Base-by-base conservation (phyloP, 2,888 invertebrate genomes). In the Drosophila prolongata region DNA sequence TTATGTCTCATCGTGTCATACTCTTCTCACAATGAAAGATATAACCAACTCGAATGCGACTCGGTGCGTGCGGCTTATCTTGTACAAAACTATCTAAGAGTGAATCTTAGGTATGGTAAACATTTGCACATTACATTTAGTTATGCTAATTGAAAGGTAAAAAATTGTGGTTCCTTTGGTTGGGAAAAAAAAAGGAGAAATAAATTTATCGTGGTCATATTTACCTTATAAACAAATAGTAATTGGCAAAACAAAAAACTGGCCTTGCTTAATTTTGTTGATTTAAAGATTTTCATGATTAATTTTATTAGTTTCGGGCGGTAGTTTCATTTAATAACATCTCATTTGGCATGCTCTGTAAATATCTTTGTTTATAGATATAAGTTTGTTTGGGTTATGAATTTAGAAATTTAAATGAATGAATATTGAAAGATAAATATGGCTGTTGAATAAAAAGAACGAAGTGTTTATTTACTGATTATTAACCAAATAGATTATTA, bases 51-150 rank as follows among this genome's bases (percentile, higher is more conserved):
- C 9, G 8, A 30, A 30, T 30, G 30, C 30, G 2, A 30, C 30
- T 8, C 8, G 42, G 47, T 62, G 62, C 47, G 62, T 62, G 61
- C 24, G 34, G 46, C 47, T 47, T 57, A 62, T 57, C 56, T 34
- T 56, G 46, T 44, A 19, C 13, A 37, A 35, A 35, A 16, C 24
- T 38, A 61, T 61, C 38, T 13, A 10, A 9, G 16, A 27, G 16
- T 56, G n/a, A 27, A 30, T 58, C 53, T 58, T 42, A 58, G 2
- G 40, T 19, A 40, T 53, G 38, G 24, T 47, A 49, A 34, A 11
- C 61, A 47, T 38, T 40, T 61, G 13, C 14, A 8, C 30, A 57
- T 47, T 62, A 57, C 47, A 58, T 43, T 43, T 42, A 49, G 62
- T n/a, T 35, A 58, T 49, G 47, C 58, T 62, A 62, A 62, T 62